Base-by-base conservation (phyloP, 2,113 vertebrate species). In the Eubucco bourcierii region DNA sequence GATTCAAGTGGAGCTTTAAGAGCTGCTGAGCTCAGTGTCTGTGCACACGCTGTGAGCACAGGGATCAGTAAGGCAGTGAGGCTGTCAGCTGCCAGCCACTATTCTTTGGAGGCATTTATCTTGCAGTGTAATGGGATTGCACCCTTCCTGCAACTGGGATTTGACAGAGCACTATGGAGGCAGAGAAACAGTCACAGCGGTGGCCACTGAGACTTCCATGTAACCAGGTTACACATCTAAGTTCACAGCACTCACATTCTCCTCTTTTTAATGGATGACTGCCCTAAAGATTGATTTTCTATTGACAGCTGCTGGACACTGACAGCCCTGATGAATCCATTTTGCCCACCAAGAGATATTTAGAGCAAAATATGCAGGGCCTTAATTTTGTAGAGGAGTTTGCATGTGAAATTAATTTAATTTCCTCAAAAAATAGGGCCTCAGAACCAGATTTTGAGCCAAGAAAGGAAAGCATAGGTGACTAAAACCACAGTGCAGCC, bases 221-320 rank as follows among this genome's bases (percentile, higher is more conserved):
- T 39, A 87, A 92, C 91, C 81, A 78, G 33, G 84, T 77, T 94
- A 84, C 58, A 87, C 37, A 80, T 84, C 83, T 70, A 88, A 90
- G 88, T 84, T 93, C 84, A 63, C 75, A 87, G 84, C 81, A 71
- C 52, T 90, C 75, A 86, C 12, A 50, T 60, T 80, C 47, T 50
- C 53, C 19, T 77, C 53, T 76, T 88, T 72, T 39, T 88, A 88
- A 88, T 0, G 28, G 85, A 78, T 70, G 80, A 24, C 65, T 90
- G 91, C 94, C 37, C 68, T 74, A 60, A 77, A 89, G 84, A 94
- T 95, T 74, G 76, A 93, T 96, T 90, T 94, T 47, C 87, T 88
- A 44, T 83, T 89, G 93, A 78, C 72, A 64, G 68, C 44, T 74
- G 46, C 89, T 87, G 81, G 64, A 91, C 33, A n/a, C 67, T 52